Percentiles rank a stretch among this genome's conserved stretches.
Conservation (phyloP, 2,888 invertebrate species). For the Meandrusa payeni region DNA sequence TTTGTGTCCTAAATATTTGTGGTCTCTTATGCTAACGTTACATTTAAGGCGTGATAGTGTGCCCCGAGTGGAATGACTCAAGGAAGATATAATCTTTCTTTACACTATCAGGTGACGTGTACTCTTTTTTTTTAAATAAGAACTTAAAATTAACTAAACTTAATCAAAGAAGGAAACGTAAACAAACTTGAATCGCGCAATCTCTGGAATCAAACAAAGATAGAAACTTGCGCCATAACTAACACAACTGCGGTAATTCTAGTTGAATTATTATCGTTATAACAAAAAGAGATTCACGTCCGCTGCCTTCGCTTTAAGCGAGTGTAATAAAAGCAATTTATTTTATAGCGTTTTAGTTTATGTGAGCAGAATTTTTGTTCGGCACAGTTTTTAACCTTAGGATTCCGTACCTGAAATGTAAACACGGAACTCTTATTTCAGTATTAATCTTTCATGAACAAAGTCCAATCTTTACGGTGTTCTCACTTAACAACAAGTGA, state of each 20-base stretch:
- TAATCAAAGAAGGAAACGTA: constrained; percentile 4
- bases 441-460: too few species aligned
- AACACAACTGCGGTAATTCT: constrained; percentile 22
- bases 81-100: too few species aligned
- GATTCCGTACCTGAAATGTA: too few species aligned
- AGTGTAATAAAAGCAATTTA: constrained; percentile 25
- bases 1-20: too few species aligned
- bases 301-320: constrained; percentile 22
- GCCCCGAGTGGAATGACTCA: too few species aligned
- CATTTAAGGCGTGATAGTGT: too few species aligned
- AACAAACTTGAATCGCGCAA: constrained; percentile 8
- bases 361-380: constrained; percentile 12
- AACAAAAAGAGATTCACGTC: constrained; percentile 24
- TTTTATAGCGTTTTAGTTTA: constrained; percentile 22
- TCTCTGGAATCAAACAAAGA: constrained; percentile 21
- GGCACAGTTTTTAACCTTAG: not conserved
- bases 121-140: too few species aligned
- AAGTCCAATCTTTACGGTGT: too few species aligned
- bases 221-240: constrained; percentile 22
- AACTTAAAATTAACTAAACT: not conserved
- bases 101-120: too few species aligned
- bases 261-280: constrained; percentile 23
- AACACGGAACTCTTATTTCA: too few species aligned
- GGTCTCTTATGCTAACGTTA: too few species aligned
- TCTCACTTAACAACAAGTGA: too few species aligned